These are phyloP conservation scores for Mesorhabditis spiculigera DNA, from an alignment of 2,888 invertebrate genomes.

Conservation along the genomic window DNA sequence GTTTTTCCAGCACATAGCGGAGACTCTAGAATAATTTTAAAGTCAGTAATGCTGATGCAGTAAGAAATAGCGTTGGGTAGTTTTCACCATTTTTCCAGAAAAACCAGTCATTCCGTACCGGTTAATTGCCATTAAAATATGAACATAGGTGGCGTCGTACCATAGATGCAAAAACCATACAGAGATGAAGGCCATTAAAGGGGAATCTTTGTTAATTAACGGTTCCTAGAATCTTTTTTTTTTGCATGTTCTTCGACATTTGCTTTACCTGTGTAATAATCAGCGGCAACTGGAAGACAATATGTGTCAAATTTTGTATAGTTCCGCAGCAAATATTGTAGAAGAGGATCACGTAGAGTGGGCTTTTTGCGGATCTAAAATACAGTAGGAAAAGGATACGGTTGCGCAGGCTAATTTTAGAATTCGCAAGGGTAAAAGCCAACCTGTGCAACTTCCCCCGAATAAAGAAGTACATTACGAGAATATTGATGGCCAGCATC, in stretches of 20 bases:
- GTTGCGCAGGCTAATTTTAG: no score
- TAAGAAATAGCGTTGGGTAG: no score
- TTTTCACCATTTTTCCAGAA: no score
- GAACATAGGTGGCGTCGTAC: not conserved
- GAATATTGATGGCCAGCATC: not conserved
- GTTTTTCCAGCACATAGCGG: not conserved
- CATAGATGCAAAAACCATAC: not conserved
- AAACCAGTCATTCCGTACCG: not conserved
- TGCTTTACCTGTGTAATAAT: not conserved
- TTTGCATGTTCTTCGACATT: not conserved
- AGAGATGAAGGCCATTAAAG: not conserved
- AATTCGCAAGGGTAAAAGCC: no score
- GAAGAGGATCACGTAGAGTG: not conserved
- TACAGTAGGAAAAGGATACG: no score
- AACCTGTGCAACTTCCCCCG: not conserved
- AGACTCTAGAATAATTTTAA: not conserved
- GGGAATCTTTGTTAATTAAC: not conserved
- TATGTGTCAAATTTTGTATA: not conserved
- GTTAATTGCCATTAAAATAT: not conserved
- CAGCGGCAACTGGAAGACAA: not conserved
- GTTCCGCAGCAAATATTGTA: constrained; percentile 6
- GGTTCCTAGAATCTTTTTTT: not conserved
- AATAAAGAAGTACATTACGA: constrained; percentile 1
- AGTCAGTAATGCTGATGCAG: not conserved
- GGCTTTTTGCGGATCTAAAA: not conserved